These are phyloP conservation scores for Ochlodes sylvanus DNA, from an alignment of 2,888 invertebrate species.

Conservation along the genomic window DNA sequence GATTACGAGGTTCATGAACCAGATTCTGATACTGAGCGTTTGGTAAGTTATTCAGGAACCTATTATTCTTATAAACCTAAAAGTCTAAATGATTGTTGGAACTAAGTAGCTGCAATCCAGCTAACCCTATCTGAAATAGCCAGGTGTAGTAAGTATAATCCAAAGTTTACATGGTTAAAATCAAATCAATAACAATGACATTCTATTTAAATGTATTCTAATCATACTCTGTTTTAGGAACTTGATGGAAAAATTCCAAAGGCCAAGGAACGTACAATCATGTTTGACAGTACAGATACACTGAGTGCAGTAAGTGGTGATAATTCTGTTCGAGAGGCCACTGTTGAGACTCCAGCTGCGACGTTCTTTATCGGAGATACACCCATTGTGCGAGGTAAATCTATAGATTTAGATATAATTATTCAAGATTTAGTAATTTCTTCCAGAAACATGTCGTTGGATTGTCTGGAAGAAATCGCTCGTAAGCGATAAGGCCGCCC, in stretches of 20 bases:
- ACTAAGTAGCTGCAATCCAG: neutral
- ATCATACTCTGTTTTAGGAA: constrained; percentile 57
- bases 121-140: neutral
- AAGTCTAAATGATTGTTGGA: neutral
- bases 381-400: constrained; percentile 75
- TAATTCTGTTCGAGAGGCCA: constrained; percentile 70
- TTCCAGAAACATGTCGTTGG: no score
- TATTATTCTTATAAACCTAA: no score
- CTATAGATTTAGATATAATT: neutral
- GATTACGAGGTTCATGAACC: constrained; percentile 81
- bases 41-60: constrained; percentile 59
- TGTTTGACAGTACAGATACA: constrained; percentile 82
- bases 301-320: constrained; percentile 78
- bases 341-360: constrained; percentile 72
- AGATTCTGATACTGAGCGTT: constrained; percentile 77
- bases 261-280: constrained; percentile 78
- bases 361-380: constrained; percentile 83
- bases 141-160: neutral
- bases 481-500: no score
- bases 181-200: no score
- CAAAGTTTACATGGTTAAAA: no score
- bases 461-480: no score
- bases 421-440: neutral
- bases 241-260: constrained; percentile 70
- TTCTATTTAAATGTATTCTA: no score